Base-by-base conservation (phyloP, 2,888 invertebrate genomes). In the Clepsis dumicolana region DNA sequence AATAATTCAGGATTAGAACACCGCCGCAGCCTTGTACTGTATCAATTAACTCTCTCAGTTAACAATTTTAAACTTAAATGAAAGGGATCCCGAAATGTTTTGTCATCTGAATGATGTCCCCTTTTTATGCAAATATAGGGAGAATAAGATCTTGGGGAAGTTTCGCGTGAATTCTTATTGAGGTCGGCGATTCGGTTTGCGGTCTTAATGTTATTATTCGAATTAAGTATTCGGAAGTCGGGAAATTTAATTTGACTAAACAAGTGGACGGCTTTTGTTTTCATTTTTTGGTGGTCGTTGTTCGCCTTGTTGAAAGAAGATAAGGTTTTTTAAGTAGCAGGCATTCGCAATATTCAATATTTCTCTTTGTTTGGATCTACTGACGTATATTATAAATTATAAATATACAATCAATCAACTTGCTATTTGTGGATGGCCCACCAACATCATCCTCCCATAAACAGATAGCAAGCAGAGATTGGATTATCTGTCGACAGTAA, bases 21-120 rank as follows among this genome's bases (percentile, higher is more conserved):
- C 64, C 65, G 70, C 54, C 65, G 71, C 73, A 71, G 70, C 78
- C 78, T 77, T 81, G 80, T 81, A 80, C 81, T 80, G 81, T 84
- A 84, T 86, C 91, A 89, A 91, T 90, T 90, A 89, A 87, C 83
- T 76, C 68, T 73, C 77, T 72, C 78, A 48, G 83, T 85, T 84
- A 87, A 90, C 90, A 88, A 89, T 90, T 89, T 83, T 84, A 87
- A 90, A 91, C 89, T 91, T 88, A 85, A 92, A 91, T 90, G 89
- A 88, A 89, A 87, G 84, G 86, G 85, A 85, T 85, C 83, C 80
- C 77, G 80, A 76, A 86, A 88, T 90, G 89, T 90, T 91, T 90
- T 87, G 90, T 89, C 86, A 84, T 88, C 83, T 85, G 83, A 88
- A 88, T 83, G 83, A 84, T 84, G 86, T 79, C 80, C 84, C 87